Evolutionary conservation across 2,888 invertebrate genomes (phyloP).

Genomic region (Ichneumoninae sp.): DNA sequence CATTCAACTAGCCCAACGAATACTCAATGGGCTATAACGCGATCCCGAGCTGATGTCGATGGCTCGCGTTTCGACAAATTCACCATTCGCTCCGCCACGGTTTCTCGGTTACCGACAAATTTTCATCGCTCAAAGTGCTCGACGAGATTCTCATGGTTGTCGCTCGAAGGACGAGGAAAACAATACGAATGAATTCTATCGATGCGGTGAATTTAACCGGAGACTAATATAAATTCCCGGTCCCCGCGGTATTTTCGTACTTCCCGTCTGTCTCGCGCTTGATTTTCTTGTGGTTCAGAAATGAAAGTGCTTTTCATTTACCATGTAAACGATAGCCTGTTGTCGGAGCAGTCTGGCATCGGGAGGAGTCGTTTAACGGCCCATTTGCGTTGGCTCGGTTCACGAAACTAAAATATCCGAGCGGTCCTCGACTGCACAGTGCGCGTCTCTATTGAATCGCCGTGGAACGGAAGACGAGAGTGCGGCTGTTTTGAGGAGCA

Average conservation of each 20-base stretch:
- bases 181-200: background rate
- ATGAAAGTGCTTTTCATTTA: slow-evolving; percentile 51
- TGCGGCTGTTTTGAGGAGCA: slow-evolving; percentile 35
- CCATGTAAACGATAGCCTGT: slow-evolving; percentile 46
- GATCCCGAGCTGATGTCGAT: background rate
- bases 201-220: background rate
- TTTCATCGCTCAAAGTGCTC: slow-evolving; percentile 10
- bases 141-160: background rate
- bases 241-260: background rate
- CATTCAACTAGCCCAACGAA: slow-evolving; percentile 62
- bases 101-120: slow-evolving; percentile 12
- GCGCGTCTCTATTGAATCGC: background rate
- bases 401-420: slow-evolving; percentile 48
- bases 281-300: slow-evolving; percentile 9
- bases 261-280: slow-evolving; percentile 1
- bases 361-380: slow-evolving; percentile 39
- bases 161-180: background rate
- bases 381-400: slow-evolving; percentile 47
- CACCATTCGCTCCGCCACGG: slow-evolving; percentile 24
- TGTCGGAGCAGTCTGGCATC: slow-evolving; percentile 16
- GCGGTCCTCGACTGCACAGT: background rate
- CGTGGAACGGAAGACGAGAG: slow-evolving; percentile 27
- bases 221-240: background rate
- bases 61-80: slow-evolving; percentile 26
- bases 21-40: slow-evolving; percentile 53